These are phyloP conservation scores for Artemia sinica DNA, from an alignment of 2,888 invertebrate species.

Conservation along the genomic window DNA sequence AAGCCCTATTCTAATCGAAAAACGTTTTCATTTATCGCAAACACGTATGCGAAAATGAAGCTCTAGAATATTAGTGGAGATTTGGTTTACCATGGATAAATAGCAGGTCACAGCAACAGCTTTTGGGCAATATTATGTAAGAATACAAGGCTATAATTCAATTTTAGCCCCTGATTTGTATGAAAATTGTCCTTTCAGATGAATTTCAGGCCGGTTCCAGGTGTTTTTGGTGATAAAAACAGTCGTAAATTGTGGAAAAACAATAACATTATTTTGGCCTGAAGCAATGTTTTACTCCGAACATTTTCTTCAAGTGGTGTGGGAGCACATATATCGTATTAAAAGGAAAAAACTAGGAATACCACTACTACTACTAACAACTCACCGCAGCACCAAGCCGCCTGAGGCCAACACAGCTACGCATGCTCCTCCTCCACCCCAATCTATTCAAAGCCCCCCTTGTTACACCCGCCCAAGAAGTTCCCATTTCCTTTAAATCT, in stretches of 20 bases:
- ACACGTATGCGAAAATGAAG: not conserved
- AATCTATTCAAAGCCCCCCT: no score
- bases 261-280: not conserved
- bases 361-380: no score
- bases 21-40: not conserved
- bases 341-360: no score
- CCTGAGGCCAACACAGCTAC: no score
- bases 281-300: no score
- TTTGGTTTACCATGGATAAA: not conserved
- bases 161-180: not conserved
- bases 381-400: no score
- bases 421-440: no score
- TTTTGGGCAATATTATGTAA: not conserved
- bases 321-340: no score
- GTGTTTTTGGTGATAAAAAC: conserved; percentile 11
- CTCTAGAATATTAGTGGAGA: not conserved
- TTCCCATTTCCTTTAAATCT: no score
- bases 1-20: no score
- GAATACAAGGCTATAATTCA: not conserved
- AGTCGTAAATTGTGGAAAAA: not conserved
- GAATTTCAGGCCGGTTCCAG: not conserved
- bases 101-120: conserved; percentile 2
- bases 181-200: not conserved
- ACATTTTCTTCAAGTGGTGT: no score
- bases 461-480: no score